Evolutionary conservation across 2,113 vertebrate species (phyloP).

Genomic region (Brienomyrus longianalis): DNA sequence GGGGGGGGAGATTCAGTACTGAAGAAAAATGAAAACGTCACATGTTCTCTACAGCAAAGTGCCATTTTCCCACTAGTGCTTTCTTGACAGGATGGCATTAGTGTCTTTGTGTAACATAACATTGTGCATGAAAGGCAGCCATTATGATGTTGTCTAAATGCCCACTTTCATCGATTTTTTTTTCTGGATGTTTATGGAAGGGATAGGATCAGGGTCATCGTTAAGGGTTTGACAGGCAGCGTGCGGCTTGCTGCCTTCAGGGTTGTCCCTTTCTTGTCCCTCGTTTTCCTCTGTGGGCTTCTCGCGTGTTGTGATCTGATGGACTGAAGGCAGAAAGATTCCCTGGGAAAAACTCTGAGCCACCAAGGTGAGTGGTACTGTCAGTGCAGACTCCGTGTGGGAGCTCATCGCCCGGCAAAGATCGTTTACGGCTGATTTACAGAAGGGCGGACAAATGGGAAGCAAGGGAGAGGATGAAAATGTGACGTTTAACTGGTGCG

Average conservation of each 20-base stretch:
- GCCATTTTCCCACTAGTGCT: conserved; percentile 18
- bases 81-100: conserved; percentile 19
- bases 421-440: neutral
- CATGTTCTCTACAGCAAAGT: neutral
- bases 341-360: conserved; percentile 4
- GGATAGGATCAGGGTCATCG: conserved; percentile 22
- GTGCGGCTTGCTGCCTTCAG: neutral
- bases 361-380: no score
- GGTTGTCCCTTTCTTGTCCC: neutral
- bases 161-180: conserved; percentile 14
- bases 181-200: conserved; percentile 18
- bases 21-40: conserved; percentile 5
- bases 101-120: conserved; percentile 22
- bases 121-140: conserved; percentile 26
- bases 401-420: neutral
- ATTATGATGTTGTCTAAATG: conserved; percentile 24
- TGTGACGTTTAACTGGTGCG: neutral
- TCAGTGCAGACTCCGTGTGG: neutral
- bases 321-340: conserved; percentile 23
- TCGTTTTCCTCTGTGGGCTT: neutral
- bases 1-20: neutral
- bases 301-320: neutral
- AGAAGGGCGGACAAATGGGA: neutral
- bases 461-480: neutral
- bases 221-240: conserved; percentile 21